phyloP scores from a whole-genome alignment of 2,797 vertebrate species.

The Monodelphis domestica region DNA sequence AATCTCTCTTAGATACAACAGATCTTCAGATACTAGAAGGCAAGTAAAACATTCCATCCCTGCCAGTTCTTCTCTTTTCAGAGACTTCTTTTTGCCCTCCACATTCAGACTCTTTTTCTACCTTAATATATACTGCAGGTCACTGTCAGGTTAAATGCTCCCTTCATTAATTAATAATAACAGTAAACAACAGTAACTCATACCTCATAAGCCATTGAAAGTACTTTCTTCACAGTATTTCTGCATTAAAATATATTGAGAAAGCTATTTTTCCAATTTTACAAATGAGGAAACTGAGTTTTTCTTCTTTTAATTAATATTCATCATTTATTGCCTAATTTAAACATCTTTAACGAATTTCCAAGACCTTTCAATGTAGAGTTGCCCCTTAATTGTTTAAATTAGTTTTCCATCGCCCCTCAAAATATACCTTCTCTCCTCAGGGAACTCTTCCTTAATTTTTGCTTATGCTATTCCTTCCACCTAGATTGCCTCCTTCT shows the following conservation, averaged over 20 bases:
- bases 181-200: not conserved
- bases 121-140: not conserved
- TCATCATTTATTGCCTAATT: not conserved
- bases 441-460: not conserved
- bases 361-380: not conserved
- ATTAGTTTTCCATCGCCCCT: not conserved
- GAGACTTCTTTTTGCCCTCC: not conserved
- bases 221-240: not conserved
- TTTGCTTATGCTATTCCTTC: not conserved
- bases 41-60: not conserved
- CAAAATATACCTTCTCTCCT: not conserved
- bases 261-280: not conserved
- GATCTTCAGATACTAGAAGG: not conserved
- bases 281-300: not conserved
- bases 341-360: not conserved
- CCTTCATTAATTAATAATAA: not conserved
- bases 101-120: not conserved
- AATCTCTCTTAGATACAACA: not conserved
- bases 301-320: not conserved
- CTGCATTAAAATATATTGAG: not conserved
- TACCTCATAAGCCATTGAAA: not conserved
- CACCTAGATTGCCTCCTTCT: not conserved
- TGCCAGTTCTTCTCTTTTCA: not conserved
- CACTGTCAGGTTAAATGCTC: not conserved
- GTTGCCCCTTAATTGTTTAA: not conserved